Base-by-base conservation (phyloP, 2,797 vertebrate species). In the Danio albolineatus region DNA sequence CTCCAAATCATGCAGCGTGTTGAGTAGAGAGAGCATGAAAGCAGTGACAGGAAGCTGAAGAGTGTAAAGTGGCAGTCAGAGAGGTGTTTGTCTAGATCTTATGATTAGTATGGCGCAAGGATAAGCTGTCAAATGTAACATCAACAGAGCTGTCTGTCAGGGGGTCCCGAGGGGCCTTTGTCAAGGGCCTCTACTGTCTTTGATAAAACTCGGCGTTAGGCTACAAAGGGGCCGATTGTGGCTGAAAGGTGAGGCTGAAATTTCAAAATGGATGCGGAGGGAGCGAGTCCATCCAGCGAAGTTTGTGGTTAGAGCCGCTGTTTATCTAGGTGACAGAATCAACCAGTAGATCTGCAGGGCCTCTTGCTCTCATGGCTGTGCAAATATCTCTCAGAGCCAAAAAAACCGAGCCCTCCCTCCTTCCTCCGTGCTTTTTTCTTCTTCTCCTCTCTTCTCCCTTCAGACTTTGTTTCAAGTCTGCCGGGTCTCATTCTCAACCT, bases 81-180 rank as follows among this genome's bases (percentile, higher is more conserved):
- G 62, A 85, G 79, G 81, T 82, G 85, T 87, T 85, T 77, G 61
- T 87, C 79, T 85, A 85, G 85, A 85, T 86, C 77, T 79, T 77
- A 72, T 83, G 85, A 86, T 86, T 86, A 84, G 82, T 61, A 60
- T 74, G 74, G 73, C 65, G 56, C 70, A 75, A 80, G 82, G 73
- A 67, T 70, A 83, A 83, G 80, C 83, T 81, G 81, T 85, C 81
- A 78, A 73, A 73, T 77, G 69, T 77, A 73, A 82, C 76, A 80
- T 71, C 73, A 76, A 76, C 80, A 75, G 82, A 75, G 65, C 61
- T 69, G 80, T 73, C 48, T 73, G 70, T 83, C 65, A 48, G 72
- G 12, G 43, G 78, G 72, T 76, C 81, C 59, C 81, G 12, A 66
- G 71, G 60, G 77, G 77, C 72, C 80, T 80, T 82, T 70, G 71